phyloP scores from a whole-genome alignment of 1,140 invertebrate species.

The Macrosteles quadrilineatus region DNA sequence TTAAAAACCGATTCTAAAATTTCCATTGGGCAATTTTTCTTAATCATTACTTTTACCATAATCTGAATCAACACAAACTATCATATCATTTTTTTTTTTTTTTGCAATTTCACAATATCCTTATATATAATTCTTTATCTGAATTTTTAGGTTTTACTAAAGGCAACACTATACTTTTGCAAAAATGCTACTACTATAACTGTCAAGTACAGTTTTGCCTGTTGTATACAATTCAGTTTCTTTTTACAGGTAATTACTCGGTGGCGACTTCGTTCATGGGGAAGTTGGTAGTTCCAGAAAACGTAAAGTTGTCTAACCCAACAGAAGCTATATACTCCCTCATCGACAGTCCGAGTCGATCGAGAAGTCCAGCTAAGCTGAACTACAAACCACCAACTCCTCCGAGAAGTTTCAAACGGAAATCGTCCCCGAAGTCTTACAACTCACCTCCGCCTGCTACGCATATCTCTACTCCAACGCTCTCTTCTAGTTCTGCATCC shows the following conservation, averaged over 20 bases:
- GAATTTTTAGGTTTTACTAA: no score
- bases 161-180: no score
- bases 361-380: neutral
- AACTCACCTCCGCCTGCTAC: neutral
- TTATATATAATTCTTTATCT: no score
- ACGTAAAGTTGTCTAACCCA: neutral
- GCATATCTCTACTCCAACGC: neutral
- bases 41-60: no score
- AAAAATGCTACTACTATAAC: no score
- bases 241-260: constrained; percentile 8
- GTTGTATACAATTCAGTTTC: no score
- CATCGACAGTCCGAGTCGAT: neutral
- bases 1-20: no score
- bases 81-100: no score
- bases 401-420: constrained; percentile 15
- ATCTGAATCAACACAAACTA: no score
- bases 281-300: constrained; percentile 26
- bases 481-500: constrained; percentile 5
- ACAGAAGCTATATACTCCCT: neutral
- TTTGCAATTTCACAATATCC: no score
- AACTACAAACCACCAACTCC: constrained; percentile 20
- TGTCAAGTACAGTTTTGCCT: no score
- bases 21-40: no score
- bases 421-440: constrained; percentile 36
- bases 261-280: constrained; percentile 19